These are phyloP conservation scores for Pachydiplax longipennis DNA, from an alignment of 2,888 invertebrate species.

Conservation along the genomic window DNA sequence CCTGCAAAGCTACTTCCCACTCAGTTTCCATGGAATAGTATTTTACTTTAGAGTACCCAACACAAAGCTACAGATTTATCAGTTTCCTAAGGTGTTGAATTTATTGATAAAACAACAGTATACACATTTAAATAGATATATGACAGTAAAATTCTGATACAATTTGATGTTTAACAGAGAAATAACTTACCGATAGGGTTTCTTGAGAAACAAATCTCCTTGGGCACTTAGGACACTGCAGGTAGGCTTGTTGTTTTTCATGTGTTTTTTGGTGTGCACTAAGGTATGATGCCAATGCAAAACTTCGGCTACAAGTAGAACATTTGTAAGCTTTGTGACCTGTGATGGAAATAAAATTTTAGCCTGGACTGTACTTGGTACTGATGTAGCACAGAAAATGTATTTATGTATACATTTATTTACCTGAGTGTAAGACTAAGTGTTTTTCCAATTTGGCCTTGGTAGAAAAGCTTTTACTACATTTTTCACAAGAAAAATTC, in stretches of 20 bases:
- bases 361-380: too few relatives aligned
- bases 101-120: not conserved
- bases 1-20: too few relatives aligned
- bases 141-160: too few relatives aligned
- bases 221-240: slow-evolving; percentile 50
- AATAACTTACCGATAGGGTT: slow-evolving; percentile 49
- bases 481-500: slow-evolving; percentile 44
- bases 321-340: slow-evolving; percentile 48
- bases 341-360: not conserved
- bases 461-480: slow-evolving; percentile 47
- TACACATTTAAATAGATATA: too few relatives aligned
- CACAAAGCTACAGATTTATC: too few relatives aligned
- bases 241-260: slow-evolving; percentile 48
- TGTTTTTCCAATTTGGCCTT: slow-evolving; percentile 47
- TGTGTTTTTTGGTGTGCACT: slow-evolving; percentile 50
- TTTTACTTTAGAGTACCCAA: too few relatives aligned
- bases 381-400: not conserved
- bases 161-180: too few relatives aligned
- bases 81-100: not conserved
- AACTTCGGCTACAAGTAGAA: slow-evolving; percentile 49
- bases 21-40: not conserved
- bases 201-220: slow-evolving; percentile 49
- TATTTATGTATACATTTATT: not conserved
- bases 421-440: slow-evolving; percentile 47
- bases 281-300: slow-evolving; percentile 50